Percentiles rank a stretch among this genome's conserved stretches.
phyloP scores from a whole-genome alignment of 2,113 vertebrate species.

The Cariama cristata region DNA sequence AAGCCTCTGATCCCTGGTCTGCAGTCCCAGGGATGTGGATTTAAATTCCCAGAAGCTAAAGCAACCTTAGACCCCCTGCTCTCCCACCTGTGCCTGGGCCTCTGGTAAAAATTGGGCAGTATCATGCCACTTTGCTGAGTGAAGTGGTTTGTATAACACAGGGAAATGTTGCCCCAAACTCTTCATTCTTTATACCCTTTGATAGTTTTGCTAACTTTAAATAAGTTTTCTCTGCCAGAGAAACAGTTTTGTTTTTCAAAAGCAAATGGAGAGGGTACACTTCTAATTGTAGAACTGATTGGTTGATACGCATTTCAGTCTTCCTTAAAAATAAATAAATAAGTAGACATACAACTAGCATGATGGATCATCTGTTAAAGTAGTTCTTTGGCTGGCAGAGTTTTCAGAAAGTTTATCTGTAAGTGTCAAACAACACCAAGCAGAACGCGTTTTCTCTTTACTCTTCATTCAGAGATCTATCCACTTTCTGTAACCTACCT shows the following conservation, averaged over 20 bases:
- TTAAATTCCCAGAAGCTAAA: neutral
- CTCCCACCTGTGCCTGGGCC: neutral
- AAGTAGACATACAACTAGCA: neutral
- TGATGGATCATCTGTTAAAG: neutral
- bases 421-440: neutral
- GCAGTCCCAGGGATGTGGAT: neutral
- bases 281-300: neutral
- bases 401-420: neutral
- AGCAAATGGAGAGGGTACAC: neutral
- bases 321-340: slow-evolving; percentile 11
- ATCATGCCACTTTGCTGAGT: neutral
- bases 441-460: neutral
- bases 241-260: neutral
- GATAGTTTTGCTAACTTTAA: neutral
- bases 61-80: neutral
- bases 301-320: neutral
- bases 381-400: neutral
- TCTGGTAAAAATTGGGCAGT: neutral
- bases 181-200: neutral
- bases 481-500: neutral
- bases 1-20: neutral
- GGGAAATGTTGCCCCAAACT: neutral
- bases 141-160: neutral
- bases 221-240: neutral
- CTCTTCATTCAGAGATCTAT: neutral